Base-by-base conservation (phyloP, 2,797 vertebrate species). In the Neostethus bicornis region DNA sequence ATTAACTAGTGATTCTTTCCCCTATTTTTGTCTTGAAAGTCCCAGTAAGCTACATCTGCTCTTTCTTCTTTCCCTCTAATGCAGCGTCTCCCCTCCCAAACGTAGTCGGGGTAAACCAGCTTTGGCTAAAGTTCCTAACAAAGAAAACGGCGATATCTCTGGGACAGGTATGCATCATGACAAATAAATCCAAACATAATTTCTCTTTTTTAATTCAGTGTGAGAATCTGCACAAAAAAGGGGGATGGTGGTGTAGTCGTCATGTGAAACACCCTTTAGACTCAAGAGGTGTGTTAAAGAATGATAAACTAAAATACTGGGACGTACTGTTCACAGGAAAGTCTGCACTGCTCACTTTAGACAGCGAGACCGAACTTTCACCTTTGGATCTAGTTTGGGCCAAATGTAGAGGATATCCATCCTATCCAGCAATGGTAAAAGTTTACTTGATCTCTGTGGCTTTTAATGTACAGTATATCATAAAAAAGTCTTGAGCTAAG, bases 351-450 rank as follows among this genome's bases (percentile, higher is more conserved):
- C 91, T 93, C 91, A 85, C 94, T 79, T 90, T 93, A 79, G 94
- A 96, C 79, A 90, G 86, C 41, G 91, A 92, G 54, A 85, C 85
- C 17, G 92, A 95, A 79, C 93, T 98, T 70, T 90, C 95, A 65
- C 95, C 97, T 63, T 85, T 99, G 85, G 96, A 97, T 82, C 91
- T 98, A 1, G 96, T 99, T 73, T 99, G 97, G 97, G 97, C 97
- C 63, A 99, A 99, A 92, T 97, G 95, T 85, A 93, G 97, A 83
- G 97, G 97, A 48, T 99, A 99, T 41, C 97, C 97, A 24, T 99
- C 96, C 54, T 99, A 99, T 84, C 97, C 97, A 41, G 96, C 97
- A 61, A 88, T 99, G 95, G 97, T 99, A 84, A 94, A 94, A 84
- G 54, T 25, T 5, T n/a, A 21, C 65, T 50, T 50, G 4, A 29